phyloP scores from a whole-genome alignment of 2,113 vertebrate species.

The Chascanopsetta lugubris region DNA sequence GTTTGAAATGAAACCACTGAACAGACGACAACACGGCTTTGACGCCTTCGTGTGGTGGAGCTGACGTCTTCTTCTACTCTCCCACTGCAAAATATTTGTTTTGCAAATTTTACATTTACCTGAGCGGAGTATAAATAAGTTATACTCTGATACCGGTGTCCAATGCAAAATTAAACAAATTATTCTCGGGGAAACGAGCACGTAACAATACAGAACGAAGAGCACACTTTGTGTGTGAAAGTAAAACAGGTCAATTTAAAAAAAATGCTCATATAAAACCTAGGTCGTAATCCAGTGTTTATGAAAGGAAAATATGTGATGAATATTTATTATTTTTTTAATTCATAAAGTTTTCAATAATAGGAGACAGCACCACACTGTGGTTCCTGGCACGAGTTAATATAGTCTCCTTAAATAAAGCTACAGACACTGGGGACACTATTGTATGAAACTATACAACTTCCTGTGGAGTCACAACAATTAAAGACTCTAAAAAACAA shows the following conservation, averaged over 20 bases:
- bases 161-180: slow-evolving; percentile 20
- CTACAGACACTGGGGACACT: no score
- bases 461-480: no score
- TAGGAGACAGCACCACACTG: no score
- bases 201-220: not conserved
- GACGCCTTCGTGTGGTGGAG: not conserved
- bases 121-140: not conserved
- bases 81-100: slow-evolving; percentile 25
- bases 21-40: not conserved
- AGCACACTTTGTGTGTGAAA: not conserved
- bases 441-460: no score
- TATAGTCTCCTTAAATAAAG: no score
- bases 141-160: not conserved
- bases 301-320: no score
- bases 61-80: slow-evolving; percentile 32
- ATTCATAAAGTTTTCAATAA: no score
- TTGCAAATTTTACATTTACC: slow-evolving; percentile 45
- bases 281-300: no score
- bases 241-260: not conserved
- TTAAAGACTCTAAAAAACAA: no score
- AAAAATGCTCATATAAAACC: not conserved
- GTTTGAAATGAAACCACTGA: not conserved
- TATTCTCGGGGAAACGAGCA: not conserved
- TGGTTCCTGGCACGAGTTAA: no score
- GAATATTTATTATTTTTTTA: no score